Evolutionary conservation across 2,888 invertebrate species (phyloP).

Genomic region (Amiota communis): DNA sequence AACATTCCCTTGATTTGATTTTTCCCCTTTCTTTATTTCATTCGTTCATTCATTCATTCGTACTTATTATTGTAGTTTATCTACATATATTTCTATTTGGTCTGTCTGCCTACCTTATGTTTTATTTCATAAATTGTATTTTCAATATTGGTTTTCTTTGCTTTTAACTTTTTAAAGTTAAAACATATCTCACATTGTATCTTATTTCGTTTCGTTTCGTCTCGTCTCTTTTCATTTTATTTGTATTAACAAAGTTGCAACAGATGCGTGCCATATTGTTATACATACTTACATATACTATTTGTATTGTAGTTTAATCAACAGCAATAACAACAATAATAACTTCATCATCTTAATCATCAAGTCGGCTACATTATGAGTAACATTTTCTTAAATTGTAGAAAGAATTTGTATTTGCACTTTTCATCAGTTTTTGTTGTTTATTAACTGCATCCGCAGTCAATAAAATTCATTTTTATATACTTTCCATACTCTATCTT

Average conservation of each 20-base stretch:
- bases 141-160: constrained; percentile 16
- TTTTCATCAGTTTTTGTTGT: constrained; percentile 44
- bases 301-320: neutral
- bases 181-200: neutral
- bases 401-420: neutral
- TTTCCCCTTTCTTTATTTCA: too few species aligned
- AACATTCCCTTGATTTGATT: neutral
- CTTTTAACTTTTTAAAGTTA: neutral
- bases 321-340: neutral
- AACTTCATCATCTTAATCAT: neutral
- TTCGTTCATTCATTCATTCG: too few species aligned
- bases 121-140: constrained; percentile 30
- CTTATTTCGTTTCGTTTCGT: neutral
- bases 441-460: constrained; percentile 67
- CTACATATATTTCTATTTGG: neutral
- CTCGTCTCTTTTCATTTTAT: neutral
- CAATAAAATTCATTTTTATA: constrained; percentile 64
- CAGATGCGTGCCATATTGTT: constrained; percentile 68
- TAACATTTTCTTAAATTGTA: neutral
- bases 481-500: constrained; percentile 23
- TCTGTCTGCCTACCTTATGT: constrained; percentile 19
- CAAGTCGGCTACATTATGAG: neutral
- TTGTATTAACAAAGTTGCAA: constrained; percentile 32
- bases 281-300: neutral
- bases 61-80: neutral